A percentile compares a stretch with the other conserved stretches of the same genome.
Conservation (phyloP, 2,113 vertebrate species). For the Myiozetetes cayanensis region DNA sequence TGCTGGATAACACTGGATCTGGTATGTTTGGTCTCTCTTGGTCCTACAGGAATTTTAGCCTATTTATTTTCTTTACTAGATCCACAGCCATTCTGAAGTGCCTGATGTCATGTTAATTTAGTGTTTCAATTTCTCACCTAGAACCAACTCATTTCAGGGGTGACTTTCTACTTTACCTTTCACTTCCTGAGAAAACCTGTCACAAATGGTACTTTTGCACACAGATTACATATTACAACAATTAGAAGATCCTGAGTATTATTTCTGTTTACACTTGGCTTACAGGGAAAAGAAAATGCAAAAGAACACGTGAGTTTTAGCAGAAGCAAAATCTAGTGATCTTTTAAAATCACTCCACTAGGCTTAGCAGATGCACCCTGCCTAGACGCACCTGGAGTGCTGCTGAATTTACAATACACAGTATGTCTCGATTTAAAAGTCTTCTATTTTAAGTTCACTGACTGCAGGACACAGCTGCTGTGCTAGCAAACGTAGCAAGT, state of each 20-base stretch:
- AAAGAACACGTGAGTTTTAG: not conserved
- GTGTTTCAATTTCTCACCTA: not conserved
- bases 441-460: not conserved
- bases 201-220: not conserved
- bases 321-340: slow-evolving; percentile 4
- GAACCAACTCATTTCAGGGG: not conserved
- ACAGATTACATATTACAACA: not conserved
- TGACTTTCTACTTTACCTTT: not conserved
- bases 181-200: not conserved
- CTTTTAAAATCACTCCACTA: slow-evolving; percentile 6
- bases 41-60: not conserved
- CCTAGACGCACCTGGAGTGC: not conserved
- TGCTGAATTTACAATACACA: slow-evolving; percentile 26
- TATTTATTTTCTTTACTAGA: not conserved
- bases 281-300: not conserved
- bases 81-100: not conserved
- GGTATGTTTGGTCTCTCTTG: not conserved
- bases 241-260: not conserved
- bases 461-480: not conserved
- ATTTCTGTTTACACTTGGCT: slow-evolving; percentile 19
- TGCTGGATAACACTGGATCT: not conserved
- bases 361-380: slow-evolving; percentile 26
- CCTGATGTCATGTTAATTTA: slow-evolving; percentile 10
- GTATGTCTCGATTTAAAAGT: not conserved
- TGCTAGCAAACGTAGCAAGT: not conserved